phyloP scores from a whole-genome alignment of 2,797 vertebrate genomes.

The Peromyscus eremicus region DNA sequence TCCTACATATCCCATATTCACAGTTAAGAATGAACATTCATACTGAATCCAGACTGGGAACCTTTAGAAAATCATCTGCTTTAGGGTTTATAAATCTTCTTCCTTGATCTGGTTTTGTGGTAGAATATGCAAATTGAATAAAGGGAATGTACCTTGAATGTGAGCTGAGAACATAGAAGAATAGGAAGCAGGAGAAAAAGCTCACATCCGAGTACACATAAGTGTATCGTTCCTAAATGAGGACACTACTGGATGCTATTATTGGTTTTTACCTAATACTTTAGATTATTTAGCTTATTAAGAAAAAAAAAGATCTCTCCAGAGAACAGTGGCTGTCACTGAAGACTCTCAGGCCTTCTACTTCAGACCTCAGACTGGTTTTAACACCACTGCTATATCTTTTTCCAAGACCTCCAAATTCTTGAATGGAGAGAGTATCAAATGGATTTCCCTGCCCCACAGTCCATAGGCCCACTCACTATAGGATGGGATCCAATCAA shows the following conservation, averaged over 20 bases:
- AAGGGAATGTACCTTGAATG: not conserved
- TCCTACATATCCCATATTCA: not conserved
- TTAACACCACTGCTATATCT: not conserved
- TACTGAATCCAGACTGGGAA: not conserved
- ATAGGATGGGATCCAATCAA: not conserved
- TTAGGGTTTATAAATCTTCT: not conserved
- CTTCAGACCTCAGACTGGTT: not conserved
- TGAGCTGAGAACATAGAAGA: no score
- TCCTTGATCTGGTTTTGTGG: not conserved
- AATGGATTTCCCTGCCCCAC: no score
- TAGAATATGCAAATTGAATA: not conserved
- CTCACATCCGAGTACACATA: rapidly evolving
- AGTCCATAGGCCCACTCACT: not conserved
- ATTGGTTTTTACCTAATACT: not conserved
- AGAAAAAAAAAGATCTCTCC: not conserved
- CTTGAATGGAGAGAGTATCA: not conserved
- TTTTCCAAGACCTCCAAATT: not conserved
- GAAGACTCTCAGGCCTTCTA: not conserved
- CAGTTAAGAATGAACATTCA: not conserved
- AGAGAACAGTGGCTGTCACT: not conserved
- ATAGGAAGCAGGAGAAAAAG: not conserved
- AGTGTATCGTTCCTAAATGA: not conserved
- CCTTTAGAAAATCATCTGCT: slow-evolving; percentile 5
- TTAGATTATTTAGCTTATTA: not conserved
- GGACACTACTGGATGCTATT: not conserved